These are phyloP conservation scores for Lissocephala sabroskyi DNA, from an alignment of 2,888 invertebrate species.

Conservation along the genomic window DNA sequence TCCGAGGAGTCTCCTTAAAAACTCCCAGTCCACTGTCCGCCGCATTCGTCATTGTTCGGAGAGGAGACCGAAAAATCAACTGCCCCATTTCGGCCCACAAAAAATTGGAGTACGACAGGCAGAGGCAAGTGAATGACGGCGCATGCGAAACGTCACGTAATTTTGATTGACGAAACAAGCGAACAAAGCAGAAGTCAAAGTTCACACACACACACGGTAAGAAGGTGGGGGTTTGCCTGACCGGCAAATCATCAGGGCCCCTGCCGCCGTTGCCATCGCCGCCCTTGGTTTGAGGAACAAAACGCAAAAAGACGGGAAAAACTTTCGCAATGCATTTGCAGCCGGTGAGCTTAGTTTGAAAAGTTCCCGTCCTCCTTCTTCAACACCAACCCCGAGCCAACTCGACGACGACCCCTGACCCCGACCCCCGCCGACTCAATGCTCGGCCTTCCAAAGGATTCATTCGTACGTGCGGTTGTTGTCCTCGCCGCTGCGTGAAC, in stretches of 20 bases:
- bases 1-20: too few species aligned
- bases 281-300: too few species aligned
- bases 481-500: constrained; percentile 15
- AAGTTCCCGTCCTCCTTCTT: constrained; percentile 12
- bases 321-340: constrained; percentile 30
- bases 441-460: too few species aligned
- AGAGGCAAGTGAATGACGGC: constrained; percentile 27
- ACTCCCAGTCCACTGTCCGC: too few species aligned
- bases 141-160: constrained; percentile 49
- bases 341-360: neutral
- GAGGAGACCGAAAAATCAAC: too few species aligned
- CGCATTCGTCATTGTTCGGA: too few species aligned
- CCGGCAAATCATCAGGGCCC: constrained; percentile 38
- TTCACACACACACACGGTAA: constrained; percentile 15
- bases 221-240: neutral
- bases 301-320: constrained; percentile 17
- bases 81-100: too few species aligned
- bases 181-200: constrained; percentile 34
- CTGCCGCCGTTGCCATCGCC: constrained; percentile 10
- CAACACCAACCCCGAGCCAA: too few species aligned
- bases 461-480: constrained; percentile 37
- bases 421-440: too few species aligned
- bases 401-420: too few species aligned
- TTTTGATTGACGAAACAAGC: constrained; percentile 61
- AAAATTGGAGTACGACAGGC: constrained; percentile 36